Evolutionary conservation across 2,113 vertebrate species (phyloP), one percentile per base, ranked within the genome.

Genomic region (Strix aluco): DNA sequence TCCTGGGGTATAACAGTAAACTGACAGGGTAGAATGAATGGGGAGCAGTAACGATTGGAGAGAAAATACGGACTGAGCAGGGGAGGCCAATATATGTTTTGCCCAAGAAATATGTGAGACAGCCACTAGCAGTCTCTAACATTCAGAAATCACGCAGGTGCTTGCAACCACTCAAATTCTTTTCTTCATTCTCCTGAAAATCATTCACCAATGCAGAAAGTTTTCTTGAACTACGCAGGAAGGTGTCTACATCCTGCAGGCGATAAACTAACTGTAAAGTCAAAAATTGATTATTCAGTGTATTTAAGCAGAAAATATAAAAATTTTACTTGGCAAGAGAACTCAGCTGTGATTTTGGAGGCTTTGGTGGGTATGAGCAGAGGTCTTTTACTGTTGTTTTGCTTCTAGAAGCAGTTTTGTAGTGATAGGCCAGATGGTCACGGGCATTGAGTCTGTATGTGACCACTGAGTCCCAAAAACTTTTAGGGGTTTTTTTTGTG

Each of bases 261-360:
- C 38, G 81, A n/a, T 67, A 83, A 82, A 46, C 49, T 49, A 86
- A 44, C 32, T 67, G 66, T 42, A 67, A 71, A 94, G n/a, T 62
- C 81, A 90, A 83, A 94, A 72, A 72, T 30, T 84, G 78, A 92
- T 92, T 81, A 82, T 71, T 90, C 58, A 71, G 67, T 75, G 62
- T 81, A 80, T 72, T 84, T 69, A 90, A 81, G 82, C 42, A 81
- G 73, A 83, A 94, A 84, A 92, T 49, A 71, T 8, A 77, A 87
- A 71, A 90, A 79, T 36, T 83, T 90, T 19, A 47, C 52, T 92
- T 87, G 73, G 72, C 72, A 87, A 42, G 57, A 83, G 82, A 87
- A 66, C 29, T 90, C 62, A 57, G 29, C 77, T 87, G 67, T 71
- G 67, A 83, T 18, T 75, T 36, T 42, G 30, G 36, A 66, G 78